phyloP scores from a whole-genome alignment of 92 coral and sea anemone genomes.

The Epizoanthus rinbou region DNA sequence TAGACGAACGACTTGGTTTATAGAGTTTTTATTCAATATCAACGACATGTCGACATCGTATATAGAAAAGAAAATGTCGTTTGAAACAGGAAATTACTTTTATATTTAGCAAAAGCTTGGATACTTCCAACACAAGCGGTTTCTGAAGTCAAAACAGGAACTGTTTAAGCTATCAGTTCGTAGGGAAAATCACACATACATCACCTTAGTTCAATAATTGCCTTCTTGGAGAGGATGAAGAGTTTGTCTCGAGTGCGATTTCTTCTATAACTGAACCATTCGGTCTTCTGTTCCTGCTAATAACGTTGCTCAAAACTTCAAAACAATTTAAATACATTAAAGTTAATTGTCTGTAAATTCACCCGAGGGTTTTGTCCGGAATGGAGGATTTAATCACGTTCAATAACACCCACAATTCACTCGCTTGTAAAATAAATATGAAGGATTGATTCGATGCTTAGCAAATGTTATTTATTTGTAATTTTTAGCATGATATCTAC shows the following conservation, averaged over 20 bases:
- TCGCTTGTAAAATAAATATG: too few species aligned
- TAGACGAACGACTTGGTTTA: background rate
- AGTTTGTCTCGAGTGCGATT: background rate
- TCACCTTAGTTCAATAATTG: background rate
- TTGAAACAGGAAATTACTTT: background rate
- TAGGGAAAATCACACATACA: background rate
- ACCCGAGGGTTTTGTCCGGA: conserved; percentile 27
- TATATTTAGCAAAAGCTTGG: background rate
- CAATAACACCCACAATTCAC: too few species aligned
- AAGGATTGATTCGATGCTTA: background rate
- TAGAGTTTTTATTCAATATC: background rate
- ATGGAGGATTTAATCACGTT: too few species aligned
- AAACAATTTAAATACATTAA: conserved; percentile 33
- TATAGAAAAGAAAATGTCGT: background rate
- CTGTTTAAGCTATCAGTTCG: background rate
- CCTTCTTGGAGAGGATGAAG: background rate
- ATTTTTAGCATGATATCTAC: conserved; percentile 27
- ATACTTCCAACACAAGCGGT: background rate
- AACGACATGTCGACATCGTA: conserved; percentile 7
- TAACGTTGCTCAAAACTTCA: conserved; percentile 10
- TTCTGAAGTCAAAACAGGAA: conserved; percentile 16
- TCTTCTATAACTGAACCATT: conserved; percentile 3
- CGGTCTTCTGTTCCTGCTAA: background rate
- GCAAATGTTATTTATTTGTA: background rate
- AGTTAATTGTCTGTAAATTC: conserved; percentile 22